phyloP scores from a whole-genome alignment of 2,888 invertebrate species.

The Hofmannophila pseudospretella region DNA sequence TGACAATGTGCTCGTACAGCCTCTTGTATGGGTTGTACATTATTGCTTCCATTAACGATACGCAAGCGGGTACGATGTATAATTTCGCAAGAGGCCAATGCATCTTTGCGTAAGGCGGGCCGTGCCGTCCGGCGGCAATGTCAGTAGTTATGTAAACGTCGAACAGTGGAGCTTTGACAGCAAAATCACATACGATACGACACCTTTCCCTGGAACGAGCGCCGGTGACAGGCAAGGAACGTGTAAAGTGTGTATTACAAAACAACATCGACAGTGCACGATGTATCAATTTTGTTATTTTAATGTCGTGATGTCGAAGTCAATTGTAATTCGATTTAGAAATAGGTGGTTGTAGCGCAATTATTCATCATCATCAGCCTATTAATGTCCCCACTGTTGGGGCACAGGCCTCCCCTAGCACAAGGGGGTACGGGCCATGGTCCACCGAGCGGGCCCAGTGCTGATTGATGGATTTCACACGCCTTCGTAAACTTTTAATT shows the following conservation, averaged over 20 bases:
- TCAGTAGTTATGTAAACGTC: conserved; percentile 50
- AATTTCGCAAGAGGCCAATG: conserved; percentile 49
- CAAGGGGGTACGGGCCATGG: no score
- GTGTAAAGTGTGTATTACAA: conserved; percentile 4
- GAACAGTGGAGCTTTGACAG: conserved; percentile 26
- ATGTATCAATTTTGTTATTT: conserved; percentile 3
- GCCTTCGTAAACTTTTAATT: no score
- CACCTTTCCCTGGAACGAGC: conserved; percentile 13
- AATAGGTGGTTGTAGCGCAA: no score
- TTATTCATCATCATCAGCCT: no score
- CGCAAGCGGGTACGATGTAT: conserved; percentile 18
- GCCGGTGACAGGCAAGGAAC: neutral
- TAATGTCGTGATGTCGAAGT: conserved; percentile 1
- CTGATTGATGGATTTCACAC: no score
- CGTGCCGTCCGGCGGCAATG: conserved; percentile 36
- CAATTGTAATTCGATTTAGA: neutral
- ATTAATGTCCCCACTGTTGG: no score
- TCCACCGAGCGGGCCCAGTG: no score
- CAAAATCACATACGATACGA: conserved; percentile 21
- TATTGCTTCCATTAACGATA: conserved; percentile 28
- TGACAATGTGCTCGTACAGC: no score
- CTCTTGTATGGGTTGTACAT: no score
- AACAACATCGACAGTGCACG: conserved; percentile 6
- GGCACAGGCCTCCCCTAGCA: no score
- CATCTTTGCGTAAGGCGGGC: conserved; percentile 55